Conservation (phyloP, 2,797 vertebrate genomes). For the Pelochelys cantorii region DNA sequence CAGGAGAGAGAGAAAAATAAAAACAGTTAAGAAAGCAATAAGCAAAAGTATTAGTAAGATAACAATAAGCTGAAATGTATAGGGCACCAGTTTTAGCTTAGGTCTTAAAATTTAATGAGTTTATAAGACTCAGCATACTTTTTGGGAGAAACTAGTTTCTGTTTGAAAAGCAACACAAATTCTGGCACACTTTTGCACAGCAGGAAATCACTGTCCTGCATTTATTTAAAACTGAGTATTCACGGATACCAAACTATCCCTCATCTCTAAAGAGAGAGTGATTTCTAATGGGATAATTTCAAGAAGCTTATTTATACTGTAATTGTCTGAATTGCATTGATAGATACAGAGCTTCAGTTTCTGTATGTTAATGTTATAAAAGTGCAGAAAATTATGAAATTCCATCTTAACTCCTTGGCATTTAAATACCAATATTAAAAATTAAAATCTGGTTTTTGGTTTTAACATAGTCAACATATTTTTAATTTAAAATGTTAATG, state of each 20-base stretch:
- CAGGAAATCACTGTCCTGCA: background rate
- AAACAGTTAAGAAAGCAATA: background rate
- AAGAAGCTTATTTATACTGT: background rate
- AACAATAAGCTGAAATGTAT: background rate
- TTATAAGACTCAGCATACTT: background rate
- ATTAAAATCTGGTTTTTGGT: background rate
- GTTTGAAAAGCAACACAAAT: background rate
- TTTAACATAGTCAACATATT: background rate
- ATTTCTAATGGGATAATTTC: background rate
- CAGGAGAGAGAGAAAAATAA: background rate
- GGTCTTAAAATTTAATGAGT: background rate
- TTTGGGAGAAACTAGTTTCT: background rate
- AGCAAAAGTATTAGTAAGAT: background rate
- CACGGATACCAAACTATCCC: background rate
- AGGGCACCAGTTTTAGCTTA: background rate
- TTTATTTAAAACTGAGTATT: conserved; percentile 26
- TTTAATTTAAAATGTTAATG: background rate
- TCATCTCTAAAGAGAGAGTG: background rate
- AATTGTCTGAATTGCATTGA: background rate
- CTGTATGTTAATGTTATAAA: background rate
- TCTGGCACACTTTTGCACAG: conserved; percentile 9
- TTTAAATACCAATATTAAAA: background rate
- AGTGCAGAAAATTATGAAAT: background rate
- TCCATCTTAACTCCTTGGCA: background rate
- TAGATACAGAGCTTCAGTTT: background rate